phyloP scores from a whole-genome alignment of 2,113 vertebrate genomes.

The Neotoma lepida region DNA sequence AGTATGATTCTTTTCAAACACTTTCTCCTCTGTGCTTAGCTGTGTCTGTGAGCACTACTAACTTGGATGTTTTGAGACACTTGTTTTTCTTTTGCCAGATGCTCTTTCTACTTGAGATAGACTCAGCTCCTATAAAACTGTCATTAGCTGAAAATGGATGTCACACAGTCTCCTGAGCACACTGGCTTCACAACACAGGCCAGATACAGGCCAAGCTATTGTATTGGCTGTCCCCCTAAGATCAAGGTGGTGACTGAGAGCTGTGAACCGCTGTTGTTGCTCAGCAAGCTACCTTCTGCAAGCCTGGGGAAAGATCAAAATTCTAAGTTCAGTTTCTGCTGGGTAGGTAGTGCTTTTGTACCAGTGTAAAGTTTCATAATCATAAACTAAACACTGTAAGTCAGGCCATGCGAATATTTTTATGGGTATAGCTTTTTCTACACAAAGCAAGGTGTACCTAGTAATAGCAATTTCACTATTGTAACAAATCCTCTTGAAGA shows the following conservation, averaged over 20 bases:
- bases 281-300: not conserved
- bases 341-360: not conserved
- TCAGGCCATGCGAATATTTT: not conserved
- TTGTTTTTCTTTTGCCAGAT: not conserved
- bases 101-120: not conserved
- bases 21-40: constrained; percentile 29
- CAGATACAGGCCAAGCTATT: not conserved
- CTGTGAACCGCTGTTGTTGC: not conserved
- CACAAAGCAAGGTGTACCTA: not conserved
- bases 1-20: constrained; percentile 6
- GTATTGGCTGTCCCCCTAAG: not conserved
- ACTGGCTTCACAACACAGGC: not conserved
- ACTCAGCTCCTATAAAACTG: not conserved
- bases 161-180: not conserved
- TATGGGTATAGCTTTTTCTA: not conserved
- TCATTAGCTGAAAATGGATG: not conserved
- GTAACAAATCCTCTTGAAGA: constrained; percentile 37
- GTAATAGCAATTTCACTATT: not conserved
- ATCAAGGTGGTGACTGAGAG: not conserved
- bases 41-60: not conserved
- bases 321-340: not conserved
- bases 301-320: not conserved
- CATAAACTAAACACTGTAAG: not conserved
- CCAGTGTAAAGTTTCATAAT: not conserved
- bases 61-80: constrained; percentile 10